Conservation (phyloP, 2,888 invertebrate genomes). For the Acrobasis consociella region DNA sequence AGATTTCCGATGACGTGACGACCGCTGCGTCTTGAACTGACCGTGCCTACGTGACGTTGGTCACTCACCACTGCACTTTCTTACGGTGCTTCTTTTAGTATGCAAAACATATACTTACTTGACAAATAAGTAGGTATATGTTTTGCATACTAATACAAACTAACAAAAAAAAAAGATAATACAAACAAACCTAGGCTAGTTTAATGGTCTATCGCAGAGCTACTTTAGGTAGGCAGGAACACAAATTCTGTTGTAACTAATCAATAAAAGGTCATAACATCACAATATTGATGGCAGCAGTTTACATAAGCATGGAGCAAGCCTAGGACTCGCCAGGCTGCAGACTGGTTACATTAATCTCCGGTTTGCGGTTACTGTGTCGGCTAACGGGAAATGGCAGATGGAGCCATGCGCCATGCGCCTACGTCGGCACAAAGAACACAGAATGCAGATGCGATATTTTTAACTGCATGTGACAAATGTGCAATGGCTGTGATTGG, state of each 20-base stretch:
- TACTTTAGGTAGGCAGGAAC: neutral
- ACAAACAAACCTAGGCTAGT: too few relatives aligned
- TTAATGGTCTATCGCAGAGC: too few relatives aligned
- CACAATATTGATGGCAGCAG: neutral
- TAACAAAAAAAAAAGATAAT: too few relatives aligned
- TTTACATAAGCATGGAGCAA: slow-evolving; percentile 19
- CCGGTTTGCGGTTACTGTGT: slow-evolving; percentile 74
- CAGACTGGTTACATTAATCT: slow-evolving; percentile 76
- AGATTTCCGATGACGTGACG: neutral
- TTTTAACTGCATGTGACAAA: neutral
- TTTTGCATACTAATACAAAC: too few relatives aligned
- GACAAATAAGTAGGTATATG: too few relatives aligned
- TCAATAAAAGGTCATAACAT: slow-evolving; percentile 1
- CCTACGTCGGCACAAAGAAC: slow-evolving; percentile 64
- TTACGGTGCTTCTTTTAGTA: slow-evolving; percentile 9
- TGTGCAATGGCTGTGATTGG: neutral
- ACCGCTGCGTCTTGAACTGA: neutral
- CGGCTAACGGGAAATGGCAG: slow-evolving; percentile 72
- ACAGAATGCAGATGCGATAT: slow-evolving; percentile 9
- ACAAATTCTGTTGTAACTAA: neutral
- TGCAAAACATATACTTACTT: slow-evolving; percentile 2
- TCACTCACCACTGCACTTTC: slow-evolving; percentile 20
- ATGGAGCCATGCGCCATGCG: slow-evolving; percentile 70
- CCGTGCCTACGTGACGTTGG: slow-evolving; percentile 30
- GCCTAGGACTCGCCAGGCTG: slow-evolving; percentile 28